Evolutionary conservation across 2,888 invertebrate species (phyloP).

Genomic region (Myopa tessellatipennis): DNA sequence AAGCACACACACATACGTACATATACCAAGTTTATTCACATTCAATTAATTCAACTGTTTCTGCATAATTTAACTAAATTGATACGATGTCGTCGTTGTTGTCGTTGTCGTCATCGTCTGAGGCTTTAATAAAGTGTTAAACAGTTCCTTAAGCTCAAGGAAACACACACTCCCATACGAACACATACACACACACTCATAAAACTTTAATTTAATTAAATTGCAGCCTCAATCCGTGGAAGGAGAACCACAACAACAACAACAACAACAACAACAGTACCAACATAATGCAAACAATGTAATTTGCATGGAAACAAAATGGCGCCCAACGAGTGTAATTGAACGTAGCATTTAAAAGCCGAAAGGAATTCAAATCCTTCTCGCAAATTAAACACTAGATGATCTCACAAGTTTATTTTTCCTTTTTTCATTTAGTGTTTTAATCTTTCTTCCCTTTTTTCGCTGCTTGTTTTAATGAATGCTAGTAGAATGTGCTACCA

Average conservation of each 20-base stretch:
- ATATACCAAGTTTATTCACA: background rate
- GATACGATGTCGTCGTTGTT: constrained; percentile 9
- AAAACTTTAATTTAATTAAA: constrained; percentile 10
- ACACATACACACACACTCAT: constrained; percentile 1
- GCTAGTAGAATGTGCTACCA: too few species aligned
- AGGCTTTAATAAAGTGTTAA: constrained; percentile 32
- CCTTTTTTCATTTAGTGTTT: background rate
- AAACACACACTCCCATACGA: background rate
- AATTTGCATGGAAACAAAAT: constrained; percentile 30
- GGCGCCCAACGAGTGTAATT: constrained; percentile 13
- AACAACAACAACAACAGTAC: background rate
- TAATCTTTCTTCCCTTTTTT: background rate
- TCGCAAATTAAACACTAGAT: constrained; percentile 42
- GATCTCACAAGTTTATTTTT: constrained; percentile 20
- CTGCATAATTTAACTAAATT: constrained; percentile 33
- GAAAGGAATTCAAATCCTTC: constrained; percentile 36
- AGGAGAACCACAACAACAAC: background rate
- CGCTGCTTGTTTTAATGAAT: too few species aligned
- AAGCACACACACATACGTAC: constrained; percentile 13
- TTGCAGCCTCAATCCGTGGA: background rate
- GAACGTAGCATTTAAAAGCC: constrained; percentile 8
- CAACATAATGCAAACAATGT: constrained; percentile 23
- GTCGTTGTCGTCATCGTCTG: background rate
- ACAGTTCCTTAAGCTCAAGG: constrained; percentile 24
- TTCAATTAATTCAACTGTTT: constrained; percentile 37